Evolutionary conservation across 2,113 vertebrate genomes (phyloP).

Genomic region (Oreochromis tanganicae): DNA sequence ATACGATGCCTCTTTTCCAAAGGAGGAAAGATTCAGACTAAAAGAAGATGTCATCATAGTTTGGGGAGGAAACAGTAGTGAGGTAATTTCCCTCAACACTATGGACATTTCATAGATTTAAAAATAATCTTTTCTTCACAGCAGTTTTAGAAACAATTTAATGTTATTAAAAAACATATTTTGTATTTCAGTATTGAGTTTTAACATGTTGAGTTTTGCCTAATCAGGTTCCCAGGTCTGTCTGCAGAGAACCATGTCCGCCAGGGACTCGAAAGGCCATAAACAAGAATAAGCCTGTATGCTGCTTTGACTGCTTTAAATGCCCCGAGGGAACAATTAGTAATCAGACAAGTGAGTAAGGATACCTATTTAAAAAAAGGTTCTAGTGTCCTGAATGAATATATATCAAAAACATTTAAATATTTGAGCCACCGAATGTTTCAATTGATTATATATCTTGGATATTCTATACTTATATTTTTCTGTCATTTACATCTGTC

Average conservation of each 20-base stretch:
- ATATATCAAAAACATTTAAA: background rate
- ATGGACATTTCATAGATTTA: background rate
- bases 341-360: constrained; percentile 60
- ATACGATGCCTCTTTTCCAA: constrained; percentile 53
- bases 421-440: background rate
- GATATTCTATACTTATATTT: background rate
- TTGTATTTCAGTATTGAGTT: background rate
- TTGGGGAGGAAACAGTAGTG: constrained; percentile 39
- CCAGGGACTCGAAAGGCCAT: constrained; percentile 62
- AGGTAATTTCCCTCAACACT: constrained; percentile 19
- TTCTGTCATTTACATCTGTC: background rate
- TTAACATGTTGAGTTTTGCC: background rate
- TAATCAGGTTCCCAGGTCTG: constrained; percentile 55
- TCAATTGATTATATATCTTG: background rate
- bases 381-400: background rate
- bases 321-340: constrained; percentile 69
- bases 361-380: background rate
- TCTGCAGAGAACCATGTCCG: constrained; percentile 65
- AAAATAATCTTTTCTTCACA: background rate
- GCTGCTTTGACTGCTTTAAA: constrained; percentile 71
- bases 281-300: constrained; percentile 61
- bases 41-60: constrained; percentile 23
- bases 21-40: constrained; percentile 27
- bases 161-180: background rate
- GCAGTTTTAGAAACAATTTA: background rate